Percentiles rank a stretch among this genome's conserved stretches.
These are phyloP conservation scores for Eubucco bourcierii DNA, from an alignment of 2,113 vertebrate species.

Conservation along the genomic window DNA sequence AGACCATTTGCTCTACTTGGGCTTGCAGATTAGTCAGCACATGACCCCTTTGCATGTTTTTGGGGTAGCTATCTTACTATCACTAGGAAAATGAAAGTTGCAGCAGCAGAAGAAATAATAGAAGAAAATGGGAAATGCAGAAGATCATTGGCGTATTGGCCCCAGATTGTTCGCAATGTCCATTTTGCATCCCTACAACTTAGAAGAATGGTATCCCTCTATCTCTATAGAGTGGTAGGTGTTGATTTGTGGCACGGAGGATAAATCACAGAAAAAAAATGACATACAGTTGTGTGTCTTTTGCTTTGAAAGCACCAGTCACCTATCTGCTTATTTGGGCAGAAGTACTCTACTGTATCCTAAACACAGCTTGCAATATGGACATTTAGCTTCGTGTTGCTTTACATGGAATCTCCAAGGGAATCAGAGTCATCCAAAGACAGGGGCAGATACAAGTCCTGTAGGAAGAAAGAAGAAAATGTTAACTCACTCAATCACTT, in stretches of 20 bases:
- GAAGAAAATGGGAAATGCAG: constrained; percentile 15
- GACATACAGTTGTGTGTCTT: constrained; percentile 74
- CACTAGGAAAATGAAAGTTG: not conserved
- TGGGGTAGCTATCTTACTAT: not conserved
- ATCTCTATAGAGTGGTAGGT: constrained; percentile 73
- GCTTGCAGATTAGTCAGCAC: constrained; percentile 9
- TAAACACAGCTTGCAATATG: constrained; percentile 44
- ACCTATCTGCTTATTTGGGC: constrained; percentile 71
- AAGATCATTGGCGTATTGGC: not conserved
- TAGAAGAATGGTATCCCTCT: constrained; percentile 75
- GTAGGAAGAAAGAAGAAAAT: constrained; percentile 67
- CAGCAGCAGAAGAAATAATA: constrained; percentile 1
- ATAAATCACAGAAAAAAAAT: constrained; percentile 78
- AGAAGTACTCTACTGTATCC: constrained; percentile 61
- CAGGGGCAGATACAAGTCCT: constrained; percentile 97
- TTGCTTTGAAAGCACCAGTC: constrained; percentile 79
- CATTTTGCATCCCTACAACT: constrained; percentile 58
- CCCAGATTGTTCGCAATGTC: constrained; percentile 33
- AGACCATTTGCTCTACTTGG: not conserved
- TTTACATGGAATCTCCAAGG: constrained; percentile 95
- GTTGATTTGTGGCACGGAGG: constrained; percentile 78
- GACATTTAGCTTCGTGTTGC: not conserved
- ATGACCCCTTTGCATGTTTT: not conserved
- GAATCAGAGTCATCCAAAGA: constrained; percentile 98
- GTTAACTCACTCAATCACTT: constrained; percentile 65